Conservation (phyloP, 2,113 vertebrate species). For the Trematocara nigrifrons region DNA sequence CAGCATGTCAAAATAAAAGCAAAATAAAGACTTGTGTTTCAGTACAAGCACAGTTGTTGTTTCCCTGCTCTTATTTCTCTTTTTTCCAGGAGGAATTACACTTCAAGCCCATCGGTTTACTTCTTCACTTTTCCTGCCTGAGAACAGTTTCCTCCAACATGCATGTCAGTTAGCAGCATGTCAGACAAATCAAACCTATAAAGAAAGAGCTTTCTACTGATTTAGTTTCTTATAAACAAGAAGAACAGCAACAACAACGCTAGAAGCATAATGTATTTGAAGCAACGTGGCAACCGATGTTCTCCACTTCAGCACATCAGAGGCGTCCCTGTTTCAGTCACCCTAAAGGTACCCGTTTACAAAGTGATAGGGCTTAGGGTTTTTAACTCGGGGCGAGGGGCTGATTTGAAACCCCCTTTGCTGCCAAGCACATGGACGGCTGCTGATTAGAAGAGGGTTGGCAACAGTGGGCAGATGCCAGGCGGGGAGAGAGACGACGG, state of each 20-base stretch:
- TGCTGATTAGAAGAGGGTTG: slow-evolving; percentile 78
- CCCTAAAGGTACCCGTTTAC: slow-evolving; percentile 76
- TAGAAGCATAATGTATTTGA: slow-evolving; percentile 47
- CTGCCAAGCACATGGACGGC: slow-evolving; percentile 78
- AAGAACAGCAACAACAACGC: slow-evolving; percentile 48
- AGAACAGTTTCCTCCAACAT: slow-evolving; percentile 59
- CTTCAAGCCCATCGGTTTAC: slow-evolving; percentile 44
- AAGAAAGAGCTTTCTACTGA: slow-evolving; percentile 51
- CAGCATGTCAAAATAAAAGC: slow-evolving; percentile 38
- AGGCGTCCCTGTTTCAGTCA: slow-evolving; percentile 58
- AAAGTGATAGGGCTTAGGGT: slow-evolving; percentile 75
- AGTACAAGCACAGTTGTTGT: slow-evolving; percentile 23
- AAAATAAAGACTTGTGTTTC: slow-evolving; percentile 41
- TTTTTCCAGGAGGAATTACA: slow-evolving; percentile 31
- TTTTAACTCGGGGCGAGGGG: slow-evolving; percentile 71
- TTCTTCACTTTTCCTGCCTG: slow-evolving; percentile 26
- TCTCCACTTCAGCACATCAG: slow-evolving; percentile 71
- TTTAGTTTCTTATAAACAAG: slow-evolving; percentile 21
- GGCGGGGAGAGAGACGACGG: slow-evolving; percentile 58
- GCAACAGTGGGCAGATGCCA: slow-evolving; percentile 71
- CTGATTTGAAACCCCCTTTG: slow-evolving; percentile 71
- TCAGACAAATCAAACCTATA: slow-evolving; percentile 70
- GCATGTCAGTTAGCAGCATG: slow-evolving; percentile 64
- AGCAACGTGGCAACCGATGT: slow-evolving; percentile 59
- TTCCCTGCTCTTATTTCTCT: neutral